Conservation (phyloP, 2,888 invertebrate genomes). For the Phasia obesa region DNA sequence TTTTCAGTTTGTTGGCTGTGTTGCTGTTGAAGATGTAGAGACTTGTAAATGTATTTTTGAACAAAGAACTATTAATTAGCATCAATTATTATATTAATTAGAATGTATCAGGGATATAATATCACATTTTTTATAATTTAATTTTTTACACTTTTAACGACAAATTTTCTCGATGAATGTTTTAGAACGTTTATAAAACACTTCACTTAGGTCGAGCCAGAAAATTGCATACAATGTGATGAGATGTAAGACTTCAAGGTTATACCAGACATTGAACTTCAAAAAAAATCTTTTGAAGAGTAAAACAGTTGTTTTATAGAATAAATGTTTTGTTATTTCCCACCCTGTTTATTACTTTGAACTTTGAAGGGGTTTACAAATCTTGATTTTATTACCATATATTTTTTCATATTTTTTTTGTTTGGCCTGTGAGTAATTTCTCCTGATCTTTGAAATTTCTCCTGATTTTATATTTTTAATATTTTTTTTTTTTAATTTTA, state of each 20-base stretch:
- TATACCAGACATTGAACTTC: constrained; percentile 16
- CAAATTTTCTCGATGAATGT: not conserved
- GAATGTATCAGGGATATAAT: constrained; percentile 64
- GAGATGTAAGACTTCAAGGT: constrained; percentile 16
- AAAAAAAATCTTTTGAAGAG: not conserved
- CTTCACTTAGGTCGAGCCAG: not conserved
- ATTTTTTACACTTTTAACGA: not conserved
- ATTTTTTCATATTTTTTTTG: too few species aligned
- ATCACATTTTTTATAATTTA: constrained; percentile 29
- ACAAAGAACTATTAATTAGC: constrained; percentile 67
- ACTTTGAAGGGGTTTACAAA: too few species aligned
- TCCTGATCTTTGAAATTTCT: too few species aligned
- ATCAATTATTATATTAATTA: constrained; percentile 60
- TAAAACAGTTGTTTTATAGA: not conserved
- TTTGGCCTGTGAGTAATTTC: too few species aligned
- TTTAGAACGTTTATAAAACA: not conserved
- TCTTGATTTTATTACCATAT: too few species aligned
- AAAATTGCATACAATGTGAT: not conserved
- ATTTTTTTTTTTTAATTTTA: too few species aligned
- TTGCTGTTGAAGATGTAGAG: not conserved
- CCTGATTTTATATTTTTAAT: too few species aligned
- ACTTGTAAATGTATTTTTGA: constrained; percentile 7
- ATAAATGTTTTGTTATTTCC: too few species aligned
- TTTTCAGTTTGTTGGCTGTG: constrained; percentile 17
- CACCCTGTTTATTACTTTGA: too few species aligned